Evolutionary conservation across 2,113 vertebrate genomes (phyloP), one percentile per base, ranked within the genome.

Genomic region (Phaethornis superciliosus): DNA sequence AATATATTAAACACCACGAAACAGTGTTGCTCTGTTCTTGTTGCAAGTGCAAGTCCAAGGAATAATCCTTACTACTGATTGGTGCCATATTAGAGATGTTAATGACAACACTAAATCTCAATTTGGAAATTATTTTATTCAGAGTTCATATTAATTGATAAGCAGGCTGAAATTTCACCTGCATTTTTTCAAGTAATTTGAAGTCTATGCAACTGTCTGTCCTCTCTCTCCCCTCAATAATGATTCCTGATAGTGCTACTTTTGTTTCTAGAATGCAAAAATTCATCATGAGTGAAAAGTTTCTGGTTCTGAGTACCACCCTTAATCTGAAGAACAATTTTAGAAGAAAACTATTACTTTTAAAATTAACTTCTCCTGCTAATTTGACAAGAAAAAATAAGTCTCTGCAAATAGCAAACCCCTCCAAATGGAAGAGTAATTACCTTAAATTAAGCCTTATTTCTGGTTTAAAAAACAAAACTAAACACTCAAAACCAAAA

Each of bases 361-460:
- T 89, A 82, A 88, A 96, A 90, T 86, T 67, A 62, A 88, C 90
- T 94, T 93, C 56, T 96, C 74, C 90, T 95, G 93, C 95, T 96
- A 96, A 97, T 96, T 81, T 93, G 81, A 95, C 95, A 78, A 80
- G 94, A 22, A 77, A 82, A 93, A 97, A 92, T 67, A 95, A 92
- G 94, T 68, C 83, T 95, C 97, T 93, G 71, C 97, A 97, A 98
- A 98, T 97, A 98, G 97, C 64, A 86, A 90, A 95, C 44, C 81
- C 82, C 63, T 88, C 88, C 46, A 68, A 97, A 94, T 87, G 65
- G 86, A 78, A 90, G 95, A 97, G 97, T 94, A 97, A 98, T 98
- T 98, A 97, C 96, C 96, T 97, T 89, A 96, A 98, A 98, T 98
- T 97, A 97, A 97, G 81, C 79, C 76, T 98, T 95, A 97, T 97